Conservation (phyloP, 2,113 vertebrate genomes). For the Pogona vitticeps region DNA sequence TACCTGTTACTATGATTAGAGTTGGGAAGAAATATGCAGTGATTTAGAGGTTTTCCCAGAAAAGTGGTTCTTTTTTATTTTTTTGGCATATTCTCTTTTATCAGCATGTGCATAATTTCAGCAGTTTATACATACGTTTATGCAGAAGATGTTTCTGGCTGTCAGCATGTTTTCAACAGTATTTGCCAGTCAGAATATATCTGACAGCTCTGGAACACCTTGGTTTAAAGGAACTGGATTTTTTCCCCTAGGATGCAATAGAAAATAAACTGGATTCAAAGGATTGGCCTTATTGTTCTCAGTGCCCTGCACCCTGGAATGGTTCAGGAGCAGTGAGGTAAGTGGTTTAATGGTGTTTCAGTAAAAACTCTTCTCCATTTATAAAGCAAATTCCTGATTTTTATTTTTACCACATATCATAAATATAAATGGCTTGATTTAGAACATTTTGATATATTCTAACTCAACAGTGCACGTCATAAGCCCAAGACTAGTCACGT, state of each 20-base stretch:
- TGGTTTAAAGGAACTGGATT: slow-evolving; percentile 31
- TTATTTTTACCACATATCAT: background rate
- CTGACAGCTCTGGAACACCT: background rate
- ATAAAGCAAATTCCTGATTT: background rate
- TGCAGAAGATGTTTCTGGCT: background rate
- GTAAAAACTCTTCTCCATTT: background rate
- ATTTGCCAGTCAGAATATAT: background rate
- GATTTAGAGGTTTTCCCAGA: background rate
- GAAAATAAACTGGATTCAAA: slow-evolving; percentile 92
- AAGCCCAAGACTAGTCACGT: slow-evolving; percentile 75
- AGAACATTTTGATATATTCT: accelerated
- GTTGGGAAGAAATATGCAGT: background rate
- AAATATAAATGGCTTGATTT: background rate
- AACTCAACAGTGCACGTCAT: slow-evolving; percentile 77
- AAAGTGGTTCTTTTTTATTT: background rate
- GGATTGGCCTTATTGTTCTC: slow-evolving; percentile 93
- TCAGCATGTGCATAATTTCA: background rate
- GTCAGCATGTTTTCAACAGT: background rate
- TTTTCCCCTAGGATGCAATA: slow-evolving; percentile 83
- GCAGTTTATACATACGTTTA: background rate
- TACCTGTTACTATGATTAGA: background rate
- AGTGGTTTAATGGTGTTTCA: slow-evolving; percentile 11
- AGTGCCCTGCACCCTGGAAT: slow-evolving; percentile 91
- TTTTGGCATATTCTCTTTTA: background rate
- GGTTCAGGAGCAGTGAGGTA: slow-evolving; percentile 94